A percentile compares a stretch with the other conserved stretches of the same genome.
phyloP scores from a whole-genome alignment of 2,797 vertebrate genomes.

The Pelochelys cantorii region DNA sequence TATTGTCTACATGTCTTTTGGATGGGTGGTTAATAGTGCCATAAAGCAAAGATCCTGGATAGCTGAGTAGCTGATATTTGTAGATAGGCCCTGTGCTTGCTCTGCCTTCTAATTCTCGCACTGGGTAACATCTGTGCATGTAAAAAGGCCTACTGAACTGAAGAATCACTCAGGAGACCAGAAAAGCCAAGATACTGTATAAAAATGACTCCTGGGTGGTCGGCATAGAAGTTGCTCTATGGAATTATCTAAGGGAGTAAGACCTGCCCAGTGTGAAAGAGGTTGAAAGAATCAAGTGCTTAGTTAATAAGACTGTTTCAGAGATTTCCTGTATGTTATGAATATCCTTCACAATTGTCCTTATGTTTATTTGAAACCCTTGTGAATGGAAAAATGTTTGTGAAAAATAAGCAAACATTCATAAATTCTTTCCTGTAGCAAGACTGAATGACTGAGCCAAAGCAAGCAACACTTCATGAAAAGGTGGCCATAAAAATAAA shows the following conservation, averaged over 20 bases:
- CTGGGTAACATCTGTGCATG: constrained; percentile 69
- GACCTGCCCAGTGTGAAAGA: not conserved
- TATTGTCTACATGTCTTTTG: not conserved
- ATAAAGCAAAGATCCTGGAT: not conserved
- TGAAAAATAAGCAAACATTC: constrained; percentile 40
- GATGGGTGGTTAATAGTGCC: constrained; percentile 23
- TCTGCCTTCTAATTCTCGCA: constrained; percentile 50
- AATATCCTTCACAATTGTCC: constrained; percentile 38
- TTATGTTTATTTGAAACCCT: constrained; percentile 33
- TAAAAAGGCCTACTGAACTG: constrained; percentile 69
- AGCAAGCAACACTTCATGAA: not conserved
- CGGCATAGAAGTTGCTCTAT: constrained; percentile 31
- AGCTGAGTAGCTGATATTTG: constrained; percentile 69
- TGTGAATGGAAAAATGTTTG: constrained; percentile 17
- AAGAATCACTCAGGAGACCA: constrained; percentile 21
- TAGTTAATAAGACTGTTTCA: constrained; percentile 29
- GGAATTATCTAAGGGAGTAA: constrained; percentile 43
- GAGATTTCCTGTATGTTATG: not conserved
- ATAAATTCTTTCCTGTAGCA: not conserved
- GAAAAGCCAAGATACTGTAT: constrained; percentile 41
- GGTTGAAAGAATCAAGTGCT: not conserved
- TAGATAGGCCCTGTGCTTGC: too few species aligned
- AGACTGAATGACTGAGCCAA: constrained; percentile 30
- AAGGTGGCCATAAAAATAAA: constrained; percentile 23
- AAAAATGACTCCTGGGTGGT: constrained; percentile 48